Evolutionary conservation across 2,888 invertebrate genomes (phyloP), one percentile per base, ranked within the genome.

Genomic region (Cephus nigrinus): DNA sequence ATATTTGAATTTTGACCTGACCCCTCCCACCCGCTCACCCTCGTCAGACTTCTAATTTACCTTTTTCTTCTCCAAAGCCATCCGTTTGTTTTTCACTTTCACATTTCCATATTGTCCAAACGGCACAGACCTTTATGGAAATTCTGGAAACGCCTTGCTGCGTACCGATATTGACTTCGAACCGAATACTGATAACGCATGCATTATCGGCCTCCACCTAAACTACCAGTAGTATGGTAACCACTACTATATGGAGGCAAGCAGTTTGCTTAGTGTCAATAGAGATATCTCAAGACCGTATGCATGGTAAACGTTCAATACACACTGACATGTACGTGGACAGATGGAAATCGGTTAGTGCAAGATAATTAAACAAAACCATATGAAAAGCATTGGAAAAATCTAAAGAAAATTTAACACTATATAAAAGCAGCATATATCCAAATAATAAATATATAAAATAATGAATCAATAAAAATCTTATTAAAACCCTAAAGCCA

Each of bases 61-160:
- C 40, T 55, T 55, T 55, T 55, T 23, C 40, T 55, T 55, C 23
- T 15, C 23, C 40, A 55, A 23, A 15, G 40, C 23, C 40, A 55
- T 55, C 23, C 82, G 80, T 82, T 86, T 88, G 87, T 88, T 87
- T 88, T 88, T 87, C 83, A 85, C 84, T 83, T 83, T 82, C 80
- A 80, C 82, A 88, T 88, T 88, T 88, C 88, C 88, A 88, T 88
- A 88, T 85, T 83, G 87, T 87, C 87, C 86, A 55, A 55, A 55
- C 40, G 40, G 86, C 77, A 78, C 84, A 82, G 84, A 83, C 82
- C 87, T 85, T 83, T 85, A 89, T 89, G 89, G 87, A 88, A 89
- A 89, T 89, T 83, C 81, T 11, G 74, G n/a, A 35, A 34, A 83
- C 83, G 82, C 82, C 84, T 84, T 83, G 80, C 84, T 80, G 40